These are phyloP conservation scores for Nycteola revayana DNA, from an alignment of 2,888 invertebrate genomes.

Conservation along the genomic window DNA sequence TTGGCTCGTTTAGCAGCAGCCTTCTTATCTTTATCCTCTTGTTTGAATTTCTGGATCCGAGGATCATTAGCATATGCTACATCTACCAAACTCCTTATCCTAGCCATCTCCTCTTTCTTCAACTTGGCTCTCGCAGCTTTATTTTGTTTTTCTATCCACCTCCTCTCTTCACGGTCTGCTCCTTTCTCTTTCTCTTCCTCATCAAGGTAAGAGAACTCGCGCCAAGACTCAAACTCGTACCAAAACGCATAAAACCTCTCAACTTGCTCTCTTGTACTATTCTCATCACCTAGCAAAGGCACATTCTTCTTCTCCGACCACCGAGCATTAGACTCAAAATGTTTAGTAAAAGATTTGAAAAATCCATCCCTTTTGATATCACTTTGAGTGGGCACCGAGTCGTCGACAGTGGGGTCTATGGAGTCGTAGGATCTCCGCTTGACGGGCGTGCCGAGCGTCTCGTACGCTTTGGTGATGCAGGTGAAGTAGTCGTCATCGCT, in stretches of 20 bases:
- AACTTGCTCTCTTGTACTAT: conserved; percentile 91
- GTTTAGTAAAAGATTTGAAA: conserved; percentile 84
- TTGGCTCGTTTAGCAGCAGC: conserved; percentile 93
- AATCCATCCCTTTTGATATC: conserved; percentile 91
- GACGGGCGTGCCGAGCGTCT: conserved; percentile 89
- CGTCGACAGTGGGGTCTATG: conserved; percentile 96
- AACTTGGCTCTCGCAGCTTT: conserved; percentile 94
- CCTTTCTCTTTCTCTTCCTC: conserved; percentile 99
- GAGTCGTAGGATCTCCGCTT: conserved; percentile 97
- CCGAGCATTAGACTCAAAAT: conserved; percentile 89
- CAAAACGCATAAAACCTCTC: conserved; percentile 98
- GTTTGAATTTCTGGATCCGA: conserved; percentile 94
- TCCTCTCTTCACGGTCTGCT: conserved; percentile 96
- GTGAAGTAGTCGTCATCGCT: conserved; percentile 98
- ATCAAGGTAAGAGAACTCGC: conserved; percentile 99
- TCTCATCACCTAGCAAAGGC: conserved; percentile 90
- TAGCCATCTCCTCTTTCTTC: conserved; percentile 98
- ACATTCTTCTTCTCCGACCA: conserved; percentile 96
- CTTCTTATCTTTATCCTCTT: conserved; percentile 95
- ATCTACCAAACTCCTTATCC: conserved; percentile 95
- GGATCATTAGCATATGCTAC: conserved; percentile 97
- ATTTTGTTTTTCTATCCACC: conserved; percentile 99
- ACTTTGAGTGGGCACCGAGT: conserved; percentile 88
- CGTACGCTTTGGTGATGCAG: conserved; percentile 98
- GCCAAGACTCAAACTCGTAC: conserved; percentile 99